Conservation (phyloP, 2,113 vertebrate genomes). For the Phocoena sinus region DNA sequence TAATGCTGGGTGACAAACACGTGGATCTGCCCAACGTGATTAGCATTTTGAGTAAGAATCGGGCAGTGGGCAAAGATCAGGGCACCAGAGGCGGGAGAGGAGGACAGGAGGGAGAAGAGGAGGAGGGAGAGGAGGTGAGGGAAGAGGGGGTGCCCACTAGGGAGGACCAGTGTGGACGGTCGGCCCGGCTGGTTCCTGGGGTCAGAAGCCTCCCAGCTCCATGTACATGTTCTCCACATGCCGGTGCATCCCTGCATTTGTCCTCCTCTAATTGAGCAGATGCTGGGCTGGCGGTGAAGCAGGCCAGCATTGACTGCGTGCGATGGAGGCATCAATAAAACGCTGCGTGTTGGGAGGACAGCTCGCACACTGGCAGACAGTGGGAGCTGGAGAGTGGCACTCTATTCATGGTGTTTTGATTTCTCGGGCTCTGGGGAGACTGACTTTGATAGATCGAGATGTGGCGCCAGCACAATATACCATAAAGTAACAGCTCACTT, state of each 20-base stretch:
- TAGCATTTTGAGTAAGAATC: background rate
- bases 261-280: slow-evolving; percentile 65
- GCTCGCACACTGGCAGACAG: background rate
- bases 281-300: slow-evolving; percentile 28
- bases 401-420: slow-evolving; percentile 72
- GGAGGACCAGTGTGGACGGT: accelerated
- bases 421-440: slow-evolving; percentile 75
- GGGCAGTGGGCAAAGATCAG: background rate
- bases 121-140: no score
- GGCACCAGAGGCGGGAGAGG: background rate
- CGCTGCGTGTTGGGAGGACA: background rate
- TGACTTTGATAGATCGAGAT: slow-evolving; percentile 66
- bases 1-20: no score
- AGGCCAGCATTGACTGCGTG: slow-evolving; percentile 45
- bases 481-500: slow-evolving; percentile 50
- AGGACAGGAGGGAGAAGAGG: background rate
- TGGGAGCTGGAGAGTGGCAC: slow-evolving; percentile 61
- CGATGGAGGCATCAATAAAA: slow-evolving; percentile 45
- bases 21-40: background rate
- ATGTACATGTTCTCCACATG: background rate
- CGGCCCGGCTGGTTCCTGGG: background rate
- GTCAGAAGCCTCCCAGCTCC: background rate
- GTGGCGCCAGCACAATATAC: slow-evolving; percentile 39
- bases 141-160: accelerated
- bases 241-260: background rate